phyloP scores from a whole-genome alignment of 2,113 vertebrate species.

The Pseudolaguvia tuberculata region DNA sequence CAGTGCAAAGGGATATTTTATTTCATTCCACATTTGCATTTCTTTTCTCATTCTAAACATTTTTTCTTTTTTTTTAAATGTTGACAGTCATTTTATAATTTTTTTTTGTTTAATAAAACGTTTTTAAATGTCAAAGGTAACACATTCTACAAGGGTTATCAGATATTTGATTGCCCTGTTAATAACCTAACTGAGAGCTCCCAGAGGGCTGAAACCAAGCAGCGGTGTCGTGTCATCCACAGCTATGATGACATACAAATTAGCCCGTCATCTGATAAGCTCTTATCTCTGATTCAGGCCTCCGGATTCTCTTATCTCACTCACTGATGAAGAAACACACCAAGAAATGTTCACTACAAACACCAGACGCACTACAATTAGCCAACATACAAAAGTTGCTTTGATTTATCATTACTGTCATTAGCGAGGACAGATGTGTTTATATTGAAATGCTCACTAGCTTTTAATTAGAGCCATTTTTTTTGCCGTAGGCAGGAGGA shows the following conservation, averaged over 20 bases:
- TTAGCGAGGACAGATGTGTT: background rate
- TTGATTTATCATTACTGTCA: constrained; percentile 34
- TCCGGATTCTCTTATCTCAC: background rate
- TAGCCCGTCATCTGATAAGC: constrained; percentile 10
- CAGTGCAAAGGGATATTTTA: no score
- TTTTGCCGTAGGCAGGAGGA: background rate
- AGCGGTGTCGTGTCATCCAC: background rate
- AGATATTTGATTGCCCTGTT: constrained; percentile 1
- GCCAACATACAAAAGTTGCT: constrained; percentile 7
- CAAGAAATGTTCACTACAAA: constrained; percentile 13
- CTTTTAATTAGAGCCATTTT: constrained; percentile 35
- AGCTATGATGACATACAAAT: constrained; percentile 25
- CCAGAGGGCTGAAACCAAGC: background rate
- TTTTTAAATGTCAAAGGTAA: no score
- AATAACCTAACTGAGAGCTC: background rate
- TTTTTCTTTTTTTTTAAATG: no score
- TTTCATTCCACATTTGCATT: no score
- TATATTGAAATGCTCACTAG: constrained; percentile 12
- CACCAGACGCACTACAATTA: constrained; percentile 9
- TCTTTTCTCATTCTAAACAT: no score
- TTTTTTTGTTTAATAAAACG: no score
- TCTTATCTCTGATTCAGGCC: background rate
- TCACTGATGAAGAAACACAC: constrained; percentile 4
- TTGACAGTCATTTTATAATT: no score
- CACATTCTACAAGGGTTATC: no score